A percentile compares a stretch with the other conserved stretches of the same genome.
Evolutionary conservation across 2,888 invertebrate genomes (phyloP).

Genomic region (Metallyticus violacea): DNA sequence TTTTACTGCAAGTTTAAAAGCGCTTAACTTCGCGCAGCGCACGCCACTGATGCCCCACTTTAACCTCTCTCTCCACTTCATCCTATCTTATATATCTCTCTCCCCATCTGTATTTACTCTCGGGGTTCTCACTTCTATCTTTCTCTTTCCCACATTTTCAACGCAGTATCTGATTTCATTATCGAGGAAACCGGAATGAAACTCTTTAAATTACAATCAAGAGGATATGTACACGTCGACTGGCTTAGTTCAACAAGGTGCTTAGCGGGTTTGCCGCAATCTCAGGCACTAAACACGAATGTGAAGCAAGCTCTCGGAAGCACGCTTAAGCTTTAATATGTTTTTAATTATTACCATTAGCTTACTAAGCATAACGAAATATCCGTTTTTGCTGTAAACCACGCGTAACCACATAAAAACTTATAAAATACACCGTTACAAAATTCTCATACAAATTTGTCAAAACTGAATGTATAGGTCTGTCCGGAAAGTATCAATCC

Average conservation of each 20-base stretch:
- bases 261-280: background rate
- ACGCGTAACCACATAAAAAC: too few relatives aligned
- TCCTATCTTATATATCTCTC: background rate
- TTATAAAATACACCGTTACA: too few relatives aligned
- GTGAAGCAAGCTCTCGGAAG: too few relatives aligned
- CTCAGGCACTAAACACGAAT: background rate
- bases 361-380: too few relatives aligned
- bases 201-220: background rate
- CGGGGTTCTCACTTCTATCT: background rate
- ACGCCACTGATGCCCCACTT: background rate
- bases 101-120: background rate
- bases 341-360: background rate
- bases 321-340: background rate
- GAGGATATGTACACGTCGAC: background rate
- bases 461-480: too few relatives aligned
- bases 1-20: too few relatives aligned
- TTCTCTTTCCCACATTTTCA: background rate
- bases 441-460: too few relatives aligned
- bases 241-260: background rate
- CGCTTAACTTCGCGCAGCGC: too few relatives aligned
- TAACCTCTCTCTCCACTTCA: background rate
- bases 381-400: too few relatives aligned
- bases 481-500: too few relatives aligned
- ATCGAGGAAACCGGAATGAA: background rate
- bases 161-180: background rate